Evolutionary conservation across 2,113 vertebrate genomes (phyloP).

Genomic region (Tenebrosternarchus preto): DNA sequence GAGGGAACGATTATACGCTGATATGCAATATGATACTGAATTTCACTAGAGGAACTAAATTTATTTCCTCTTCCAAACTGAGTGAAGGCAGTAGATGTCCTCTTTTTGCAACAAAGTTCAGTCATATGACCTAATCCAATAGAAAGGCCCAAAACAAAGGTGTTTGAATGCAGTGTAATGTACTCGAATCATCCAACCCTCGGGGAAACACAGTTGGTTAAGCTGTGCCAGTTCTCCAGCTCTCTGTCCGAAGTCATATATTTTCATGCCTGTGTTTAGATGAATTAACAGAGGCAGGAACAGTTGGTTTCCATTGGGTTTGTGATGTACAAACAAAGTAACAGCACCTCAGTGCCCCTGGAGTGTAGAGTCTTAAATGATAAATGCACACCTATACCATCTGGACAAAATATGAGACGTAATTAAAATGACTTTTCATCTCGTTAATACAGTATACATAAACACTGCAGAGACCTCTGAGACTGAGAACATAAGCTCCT

Average conservation of each 20-base stretch:
- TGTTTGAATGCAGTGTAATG: background rate
- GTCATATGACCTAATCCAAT: constrained; percentile 42
- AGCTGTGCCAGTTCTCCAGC: background rate
- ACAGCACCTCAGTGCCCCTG: background rate
- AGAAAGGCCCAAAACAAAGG: background rate
- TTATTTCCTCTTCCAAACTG: constrained; percentile 29
- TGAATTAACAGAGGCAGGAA: background rate
- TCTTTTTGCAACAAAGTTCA: constrained; percentile 9
- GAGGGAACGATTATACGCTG: background rate
- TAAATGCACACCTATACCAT: background rate
- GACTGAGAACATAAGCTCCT: background rate
- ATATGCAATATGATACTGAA: background rate
- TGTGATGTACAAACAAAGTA: background rate
- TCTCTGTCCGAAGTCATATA: background rate
- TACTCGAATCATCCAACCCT: constrained; percentile 15
- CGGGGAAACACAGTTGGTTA: background rate
- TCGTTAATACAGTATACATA: background rate
- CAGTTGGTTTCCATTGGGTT: background rate
- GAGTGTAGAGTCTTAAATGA: background rate
- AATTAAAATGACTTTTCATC: background rate
- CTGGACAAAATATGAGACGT: background rate
- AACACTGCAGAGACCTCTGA: background rate
- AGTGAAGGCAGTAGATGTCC: background rate
- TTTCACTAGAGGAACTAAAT: background rate
- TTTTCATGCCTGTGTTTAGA: background rate